A percentile compares a stretch with the other conserved stretches of the same genome.
Evolutionary conservation across 2,113 vertebrate species (phyloP).

Genomic region (Grus americana): DNA sequence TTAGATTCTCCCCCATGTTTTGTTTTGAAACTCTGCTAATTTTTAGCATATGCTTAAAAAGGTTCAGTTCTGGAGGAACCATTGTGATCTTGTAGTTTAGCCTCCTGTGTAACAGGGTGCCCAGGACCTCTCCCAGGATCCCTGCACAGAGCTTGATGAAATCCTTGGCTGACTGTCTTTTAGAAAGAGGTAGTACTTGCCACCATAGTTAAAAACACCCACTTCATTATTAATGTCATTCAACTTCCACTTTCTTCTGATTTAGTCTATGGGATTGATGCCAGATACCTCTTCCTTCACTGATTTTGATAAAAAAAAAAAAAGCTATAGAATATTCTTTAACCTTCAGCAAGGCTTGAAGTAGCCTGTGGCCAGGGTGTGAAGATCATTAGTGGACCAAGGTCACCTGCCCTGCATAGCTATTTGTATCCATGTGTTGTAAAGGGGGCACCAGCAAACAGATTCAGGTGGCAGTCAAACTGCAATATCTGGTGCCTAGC

Average conservation of each 20-base stretch:
- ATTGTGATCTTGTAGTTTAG: background rate
- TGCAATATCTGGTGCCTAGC: background rate
- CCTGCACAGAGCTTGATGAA: background rate
- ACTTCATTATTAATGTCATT: background rate
- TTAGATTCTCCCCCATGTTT: background rate
- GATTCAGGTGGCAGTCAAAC: background rate
- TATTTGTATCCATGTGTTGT: background rate
- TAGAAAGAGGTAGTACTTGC: background rate
- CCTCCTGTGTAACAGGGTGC: background rate
- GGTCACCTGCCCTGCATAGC: background rate
- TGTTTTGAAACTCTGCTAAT: slow-evolving; percentile 31
- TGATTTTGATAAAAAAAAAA: background rate
- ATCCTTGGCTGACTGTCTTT: background rate
- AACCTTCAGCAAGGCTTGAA: background rate
- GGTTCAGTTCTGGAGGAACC: background rate
- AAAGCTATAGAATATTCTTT: background rate
- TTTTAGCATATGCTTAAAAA: background rate
- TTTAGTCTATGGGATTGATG: background rate
- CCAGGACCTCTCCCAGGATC: background rate
- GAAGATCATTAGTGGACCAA: no score
- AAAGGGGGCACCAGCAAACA: background rate
- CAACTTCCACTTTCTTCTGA: background rate
- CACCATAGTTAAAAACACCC: background rate
- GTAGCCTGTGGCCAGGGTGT: background rate
- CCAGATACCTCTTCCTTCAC: background rate